phyloP scores from a whole-genome alignment of 2,888 invertebrate genomes.

The Catocala sponsa region DNA sequence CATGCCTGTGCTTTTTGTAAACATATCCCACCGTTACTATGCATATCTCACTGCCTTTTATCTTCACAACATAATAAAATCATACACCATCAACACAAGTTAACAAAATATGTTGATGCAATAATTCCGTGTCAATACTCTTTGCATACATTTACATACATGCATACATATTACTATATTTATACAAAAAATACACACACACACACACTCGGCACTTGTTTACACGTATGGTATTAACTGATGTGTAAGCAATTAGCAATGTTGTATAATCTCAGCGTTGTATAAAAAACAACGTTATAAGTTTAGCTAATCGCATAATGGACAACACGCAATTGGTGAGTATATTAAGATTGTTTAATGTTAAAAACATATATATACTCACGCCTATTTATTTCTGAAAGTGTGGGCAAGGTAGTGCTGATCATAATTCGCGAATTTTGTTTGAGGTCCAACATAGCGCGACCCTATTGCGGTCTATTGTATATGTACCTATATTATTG shows the following conservation, averaged over 20 bases:
- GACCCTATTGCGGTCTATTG: no score
- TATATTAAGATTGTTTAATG: no score
- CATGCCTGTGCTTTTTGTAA: no score
- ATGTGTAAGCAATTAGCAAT: not conserved
- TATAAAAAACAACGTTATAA: not conserved
- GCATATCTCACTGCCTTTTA: not conserved
- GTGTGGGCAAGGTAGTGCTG: no score
- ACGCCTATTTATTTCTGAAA: no score
- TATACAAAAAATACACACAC: no score
- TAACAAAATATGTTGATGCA: constrained; percentile 9
- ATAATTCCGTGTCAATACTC: constrained; percentile 10
- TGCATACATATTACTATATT: not conserved
- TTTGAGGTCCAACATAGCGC: no score
- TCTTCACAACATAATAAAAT: not conserved
- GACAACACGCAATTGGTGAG: not conserved
- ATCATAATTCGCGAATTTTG: no score
- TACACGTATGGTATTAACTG: not conserved
- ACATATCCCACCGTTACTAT: no score
- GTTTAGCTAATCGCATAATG: not conserved
- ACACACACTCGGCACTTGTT: no score
- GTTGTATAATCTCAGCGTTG: not conserved
- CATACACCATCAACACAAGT: not conserved
- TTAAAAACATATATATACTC: no score
- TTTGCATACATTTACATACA: constrained; percentile 11
- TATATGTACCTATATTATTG: no score